Evolutionary conservation across 2,113 vertebrate genomes (phyloP).

Genomic region (rat (Rattus norvegicus)): DNA sequence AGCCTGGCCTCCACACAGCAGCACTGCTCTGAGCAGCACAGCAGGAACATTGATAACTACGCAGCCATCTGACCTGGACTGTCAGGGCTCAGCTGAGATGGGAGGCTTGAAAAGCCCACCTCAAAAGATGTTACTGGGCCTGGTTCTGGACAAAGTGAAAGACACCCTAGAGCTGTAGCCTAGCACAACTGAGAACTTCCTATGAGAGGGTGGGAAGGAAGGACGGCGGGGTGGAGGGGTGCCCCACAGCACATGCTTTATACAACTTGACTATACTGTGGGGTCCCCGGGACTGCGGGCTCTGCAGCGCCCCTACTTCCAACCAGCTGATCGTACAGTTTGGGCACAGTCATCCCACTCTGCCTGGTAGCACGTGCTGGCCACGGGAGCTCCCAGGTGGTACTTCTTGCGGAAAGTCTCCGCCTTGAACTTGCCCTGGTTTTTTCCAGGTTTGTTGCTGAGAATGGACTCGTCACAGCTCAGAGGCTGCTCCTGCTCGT

Average conservation of each 20-base stretch:
- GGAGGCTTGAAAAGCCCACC: not conserved
- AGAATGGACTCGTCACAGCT: constrained; percentile 91
- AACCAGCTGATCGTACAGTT: constrained; percentile 94
- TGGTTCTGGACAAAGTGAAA: not conserved
- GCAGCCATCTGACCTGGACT: not conserved
- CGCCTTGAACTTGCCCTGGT: constrained; percentile 93
- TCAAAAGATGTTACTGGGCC: not conserved
- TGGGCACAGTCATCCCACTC: constrained; percentile 98
- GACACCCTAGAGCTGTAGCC: not conserved
- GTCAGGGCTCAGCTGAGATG: not conserved
- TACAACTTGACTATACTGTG: not conserved
- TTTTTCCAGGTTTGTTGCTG: constrained; percentile 92
- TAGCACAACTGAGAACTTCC: not conserved
- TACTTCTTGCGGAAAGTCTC: constrained; percentile 94
- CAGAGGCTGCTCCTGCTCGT: constrained; percentile 90
- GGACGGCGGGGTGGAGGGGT: no score
- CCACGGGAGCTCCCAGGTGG: constrained; percentile 88
- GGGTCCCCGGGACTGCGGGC: not conserved
- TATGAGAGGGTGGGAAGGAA: not conserved
- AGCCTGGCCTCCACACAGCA: not conserved
- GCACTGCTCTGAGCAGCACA: not conserved
- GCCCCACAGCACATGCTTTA: no score
- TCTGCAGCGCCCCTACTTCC: constrained; percentile 86
- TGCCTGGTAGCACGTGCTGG: constrained; percentile 95
- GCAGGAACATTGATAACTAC: not conserved